These are phyloP conservation scores for Takifugu bimaculatus DNA, from an alignment of 2,113 vertebrate genomes.

Conservation along the genomic window DNA sequence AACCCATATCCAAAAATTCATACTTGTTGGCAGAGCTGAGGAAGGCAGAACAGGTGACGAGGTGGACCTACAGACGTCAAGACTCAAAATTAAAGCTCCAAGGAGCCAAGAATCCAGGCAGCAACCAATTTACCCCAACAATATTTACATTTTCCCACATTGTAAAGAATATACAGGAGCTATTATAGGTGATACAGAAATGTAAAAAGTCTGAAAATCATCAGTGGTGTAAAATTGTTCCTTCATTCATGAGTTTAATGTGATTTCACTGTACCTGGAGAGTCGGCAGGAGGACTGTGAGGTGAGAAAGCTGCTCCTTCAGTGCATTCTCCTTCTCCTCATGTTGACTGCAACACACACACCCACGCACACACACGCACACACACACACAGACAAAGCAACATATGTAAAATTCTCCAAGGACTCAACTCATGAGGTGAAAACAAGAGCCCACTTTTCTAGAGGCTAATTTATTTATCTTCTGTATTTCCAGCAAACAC, in stretches of 20 bases:
- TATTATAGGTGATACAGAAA: too few species aligned
- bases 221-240: too few species aligned
- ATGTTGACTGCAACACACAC: slow-evolving; percentile 79
- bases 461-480: slow-evolving; percentile 58
- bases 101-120: background rate
- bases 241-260: too few species aligned
- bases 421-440: slow-evolving; percentile 29
- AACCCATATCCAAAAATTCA: slow-evolving; percentile 90
- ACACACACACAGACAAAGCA: background rate
- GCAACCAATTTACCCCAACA: too few species aligned
- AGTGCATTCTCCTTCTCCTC: slow-evolving; percentile 89
- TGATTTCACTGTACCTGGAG: slow-evolving; percentile 77
- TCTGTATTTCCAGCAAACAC: slow-evolving; percentile 46
- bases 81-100: slow-evolving; percentile 14
- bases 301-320: slow-evolving; percentile 85
- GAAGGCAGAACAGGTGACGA: slow-evolving; percentile 89
- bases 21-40: slow-evolving; percentile 90
- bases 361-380: slow-evolving; percentile 13
- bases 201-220: too few species aligned
- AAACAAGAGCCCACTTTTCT: slow-evolving; percentile 49
- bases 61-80: slow-evolving; percentile 76
- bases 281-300: slow-evolving; percentile 84
- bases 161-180: too few species aligned
- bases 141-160: too few species aligned
- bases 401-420: slow-evolving; percentile 10